Evolutionary conservation across 2,113 vertebrate genomes (phyloP).

Genomic region (Lonchura striata): DNA sequence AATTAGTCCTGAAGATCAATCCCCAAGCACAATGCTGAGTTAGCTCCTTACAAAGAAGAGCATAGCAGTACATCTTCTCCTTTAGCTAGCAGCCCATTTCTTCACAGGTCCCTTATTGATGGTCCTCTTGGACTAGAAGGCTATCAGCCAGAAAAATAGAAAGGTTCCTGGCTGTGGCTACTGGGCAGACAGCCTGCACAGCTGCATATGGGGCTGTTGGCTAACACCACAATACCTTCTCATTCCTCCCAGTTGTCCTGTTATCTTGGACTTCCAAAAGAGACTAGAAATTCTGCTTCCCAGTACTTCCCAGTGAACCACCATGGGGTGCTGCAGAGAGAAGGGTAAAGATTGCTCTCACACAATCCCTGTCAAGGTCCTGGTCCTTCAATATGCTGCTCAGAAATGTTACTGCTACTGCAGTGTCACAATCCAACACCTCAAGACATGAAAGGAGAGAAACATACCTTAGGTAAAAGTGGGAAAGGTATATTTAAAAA

Average conservation of each 20-base stretch:
- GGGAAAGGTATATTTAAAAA: neutral
- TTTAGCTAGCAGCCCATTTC: neutral
- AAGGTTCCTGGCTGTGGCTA: rapidly evolving
- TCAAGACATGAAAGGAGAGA: neutral
- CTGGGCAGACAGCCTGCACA: neutral
- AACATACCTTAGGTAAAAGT: neutral
- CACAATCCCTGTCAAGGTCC: neutral
- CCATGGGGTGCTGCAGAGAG: neutral
- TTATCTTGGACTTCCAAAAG: neutral
- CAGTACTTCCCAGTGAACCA: neutral
- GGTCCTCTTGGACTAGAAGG: neutral
- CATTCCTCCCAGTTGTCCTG: neutral
- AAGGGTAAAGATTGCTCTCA: neutral
- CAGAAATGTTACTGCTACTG: neutral
- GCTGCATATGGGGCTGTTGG: rapidly evolving
- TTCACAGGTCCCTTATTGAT: neutral
- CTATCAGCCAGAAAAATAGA: neutral
- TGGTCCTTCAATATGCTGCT: neutral
- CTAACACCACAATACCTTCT: neutral
- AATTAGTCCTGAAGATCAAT: neutral
- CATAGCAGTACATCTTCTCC: neutral
- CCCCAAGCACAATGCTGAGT: neutral
- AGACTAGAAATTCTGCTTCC: neutral
- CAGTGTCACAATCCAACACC: neutral
- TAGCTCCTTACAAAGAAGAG: neutral